Evolutionary conservation across 2,888 invertebrate species (phyloP).

Genomic region (Cheiracanthium punctorium): DNA sequence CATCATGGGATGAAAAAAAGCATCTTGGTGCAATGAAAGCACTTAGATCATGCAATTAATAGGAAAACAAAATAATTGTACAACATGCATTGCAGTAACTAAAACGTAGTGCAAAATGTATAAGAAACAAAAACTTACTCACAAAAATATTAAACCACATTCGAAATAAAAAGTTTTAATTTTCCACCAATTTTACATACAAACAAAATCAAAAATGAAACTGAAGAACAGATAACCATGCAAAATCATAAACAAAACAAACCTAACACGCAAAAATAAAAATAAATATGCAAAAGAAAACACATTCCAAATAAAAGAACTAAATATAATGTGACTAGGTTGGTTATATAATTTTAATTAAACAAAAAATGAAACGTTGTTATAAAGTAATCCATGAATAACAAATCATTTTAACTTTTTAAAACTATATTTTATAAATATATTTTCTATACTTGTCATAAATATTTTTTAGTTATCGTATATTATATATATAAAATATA

Average conservation of each 20-base stretch:
- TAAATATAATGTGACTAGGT: slow-evolving; percentile 34
- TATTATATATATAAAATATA: slow-evolving; percentile 56
- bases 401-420: neutral
- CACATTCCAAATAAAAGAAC: slow-evolving; percentile 30
- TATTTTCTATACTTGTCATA: slow-evolving; percentile 19
- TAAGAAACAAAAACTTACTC: neutral
- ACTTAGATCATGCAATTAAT: slow-evolving; percentile 29
- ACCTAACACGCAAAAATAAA: slow-evolving; percentile 26
- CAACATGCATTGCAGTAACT: slow-evolving; percentile 37
- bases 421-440: slow-evolving; percentile 26
- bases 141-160: slow-evolving; percentile 48
- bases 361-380: neutral
- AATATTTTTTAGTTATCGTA: slow-evolving; percentile 27
- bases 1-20: neutral
- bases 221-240: slow-evolving; percentile 44
- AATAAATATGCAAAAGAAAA: slow-evolving; percentile 12
- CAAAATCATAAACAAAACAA: slow-evolving; percentile 49
- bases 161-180: slow-evolving; percentile 60
- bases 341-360: neutral
- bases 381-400: slow-evolving; percentile 29
- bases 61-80: neutral
- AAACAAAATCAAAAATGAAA: slow-evolving; percentile 39
- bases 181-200: slow-evolving; percentile 41
- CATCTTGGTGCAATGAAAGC: neutral
- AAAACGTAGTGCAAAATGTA: neutral